Evolutionary conservation across 2,113 vertebrate species (phyloP).

Genomic region (Proteles cristata): DNA sequence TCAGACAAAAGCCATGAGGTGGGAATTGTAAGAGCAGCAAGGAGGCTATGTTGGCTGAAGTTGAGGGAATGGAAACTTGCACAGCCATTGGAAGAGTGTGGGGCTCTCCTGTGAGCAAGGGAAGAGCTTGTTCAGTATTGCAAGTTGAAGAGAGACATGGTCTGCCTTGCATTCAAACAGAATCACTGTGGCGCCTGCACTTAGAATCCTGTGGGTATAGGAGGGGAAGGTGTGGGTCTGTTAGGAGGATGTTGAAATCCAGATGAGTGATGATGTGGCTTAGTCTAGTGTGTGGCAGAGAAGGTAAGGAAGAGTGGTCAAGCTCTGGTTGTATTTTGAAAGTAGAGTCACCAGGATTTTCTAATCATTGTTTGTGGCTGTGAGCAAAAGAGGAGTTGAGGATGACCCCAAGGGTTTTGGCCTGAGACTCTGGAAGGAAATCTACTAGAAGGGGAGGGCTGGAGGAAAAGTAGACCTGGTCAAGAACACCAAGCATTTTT

Average conservation of each 20-base stretch:
- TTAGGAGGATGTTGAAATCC: not conserved
- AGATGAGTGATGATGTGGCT: not conserved
- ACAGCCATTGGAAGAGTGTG: not conserved
- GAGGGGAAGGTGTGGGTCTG: not conserved
- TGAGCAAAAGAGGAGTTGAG: not conserved
- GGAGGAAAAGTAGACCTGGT: not conserved
- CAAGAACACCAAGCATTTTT: not conserved
- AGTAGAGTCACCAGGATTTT: not conserved
- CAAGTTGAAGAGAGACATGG: not conserved
- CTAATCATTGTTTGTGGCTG: not conserved
- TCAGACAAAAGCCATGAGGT: too few relatives aligned
- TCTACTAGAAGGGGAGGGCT: not conserved
- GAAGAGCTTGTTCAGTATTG: not conserved
- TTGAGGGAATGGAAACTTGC: not conserved
- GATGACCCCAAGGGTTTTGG: not conserved
- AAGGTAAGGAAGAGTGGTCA: not conserved
- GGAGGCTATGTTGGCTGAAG: not conserved
- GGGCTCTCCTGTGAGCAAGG: not conserved
- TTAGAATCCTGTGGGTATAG: too few relatives aligned
- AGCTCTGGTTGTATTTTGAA: not conserved
- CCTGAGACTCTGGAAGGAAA: not conserved
- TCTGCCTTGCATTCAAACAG: not conserved
- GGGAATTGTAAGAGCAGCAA: not conserved
- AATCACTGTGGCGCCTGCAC: not conserved
- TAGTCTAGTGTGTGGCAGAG: not conserved